Evolutionary conservation across 1,140 invertebrate species (phyloP).

Genomic region (Venturia canescens): DNA sequence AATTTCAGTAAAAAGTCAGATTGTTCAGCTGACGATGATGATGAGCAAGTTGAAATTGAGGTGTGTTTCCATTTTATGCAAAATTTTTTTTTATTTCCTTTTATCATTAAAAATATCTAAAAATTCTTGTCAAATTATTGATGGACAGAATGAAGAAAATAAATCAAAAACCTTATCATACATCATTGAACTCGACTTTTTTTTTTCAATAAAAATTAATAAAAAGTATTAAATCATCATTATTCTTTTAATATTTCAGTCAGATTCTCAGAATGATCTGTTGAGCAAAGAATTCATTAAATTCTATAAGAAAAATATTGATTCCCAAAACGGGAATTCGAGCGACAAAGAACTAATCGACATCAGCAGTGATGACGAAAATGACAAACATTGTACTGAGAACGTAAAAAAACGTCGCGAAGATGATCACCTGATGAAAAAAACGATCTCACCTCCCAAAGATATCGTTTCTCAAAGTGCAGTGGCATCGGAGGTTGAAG

Average conservation of each 20-base stretch:
- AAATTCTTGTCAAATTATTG: no score
- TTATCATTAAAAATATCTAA: no score
- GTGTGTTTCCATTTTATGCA: conserved; percentile 61
- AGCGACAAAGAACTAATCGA: conserved; percentile 76
- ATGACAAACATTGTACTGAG: conserved; percentile 35
- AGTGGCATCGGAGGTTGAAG: background rate
- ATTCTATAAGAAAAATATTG: conserved; percentile 68
- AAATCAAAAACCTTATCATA: no score
- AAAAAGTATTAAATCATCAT: no score
- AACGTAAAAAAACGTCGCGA: background rate
- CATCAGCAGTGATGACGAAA: conserved; percentile 76
- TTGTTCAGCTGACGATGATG: conserved; percentile 72
- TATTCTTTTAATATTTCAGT: conserved; percentile 60
- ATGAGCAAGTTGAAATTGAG: conserved; percentile 79
- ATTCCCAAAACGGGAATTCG: conserved; percentile 71
- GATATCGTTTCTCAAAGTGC: conserved; percentile 4
- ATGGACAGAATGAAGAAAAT: no score
- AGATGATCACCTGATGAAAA: background rate
- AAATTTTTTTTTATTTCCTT: background rate
- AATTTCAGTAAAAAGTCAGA: conserved; percentile 67
- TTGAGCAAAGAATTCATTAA: conserved; percentile 62
- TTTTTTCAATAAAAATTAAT: no score
- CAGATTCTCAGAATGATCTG: conserved; percentile 62
- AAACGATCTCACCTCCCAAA: conserved; percentile 15
- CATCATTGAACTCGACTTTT: no score